These are phyloP conservation scores for Drosophila parthenogenetica DNA, from an alignment of 2,888 invertebrate species.

Conservation along the genomic window DNA sequence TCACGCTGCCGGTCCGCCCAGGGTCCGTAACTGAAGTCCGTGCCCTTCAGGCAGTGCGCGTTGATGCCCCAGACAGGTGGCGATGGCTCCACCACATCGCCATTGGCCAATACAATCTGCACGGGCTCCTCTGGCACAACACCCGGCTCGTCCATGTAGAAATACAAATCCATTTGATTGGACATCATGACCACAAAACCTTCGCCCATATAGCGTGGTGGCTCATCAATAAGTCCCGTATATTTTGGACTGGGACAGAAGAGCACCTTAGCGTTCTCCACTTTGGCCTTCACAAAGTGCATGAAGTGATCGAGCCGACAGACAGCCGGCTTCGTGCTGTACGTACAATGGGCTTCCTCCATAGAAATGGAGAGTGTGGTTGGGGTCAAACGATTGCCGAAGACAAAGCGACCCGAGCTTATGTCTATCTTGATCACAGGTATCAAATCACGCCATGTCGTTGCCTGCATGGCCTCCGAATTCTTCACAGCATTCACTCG, in stretches of 20 bases:
- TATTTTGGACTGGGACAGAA: slow-evolving; percentile 98
- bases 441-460: slow-evolving; percentile 97
- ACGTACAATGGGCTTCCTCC: slow-evolving; percentile 97
- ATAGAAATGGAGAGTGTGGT: slow-evolving; percentile 96
- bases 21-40: slow-evolving; percentile 98
- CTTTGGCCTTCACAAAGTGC: slow-evolving; percentile 97
- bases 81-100: slow-evolving; percentile 96
- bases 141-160: slow-evolving; percentile 98
- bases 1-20: slow-evolving; percentile 99
- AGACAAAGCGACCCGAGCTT: slow-evolving; percentile 95
- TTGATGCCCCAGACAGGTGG: slow-evolving; percentile 98
- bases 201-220: slow-evolving; percentile 98
- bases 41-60: slow-evolving; percentile 96
- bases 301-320: slow-evolving; percentile 97
- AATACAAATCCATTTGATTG: slow-evolving; percentile 96
- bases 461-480: slow-evolving; percentile 93
- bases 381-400: slow-evolving; percentile 97
- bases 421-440: slow-evolving; percentile 98
- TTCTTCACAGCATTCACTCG: slow-evolving; percentile 86
- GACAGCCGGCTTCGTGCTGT: slow-evolving; percentile 97
- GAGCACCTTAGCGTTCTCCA: slow-evolving; percentile 97
- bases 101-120: slow-evolving; percentile 94
- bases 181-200: slow-evolving; percentile 99
- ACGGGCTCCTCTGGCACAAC: slow-evolving; percentile 96
- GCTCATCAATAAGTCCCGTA: slow-evolving; percentile 96